Percentiles rank a stretch among this genome's conserved stretches.
phyloP scores from a whole-genome alignment of 2,113 vertebrate species.

The Lepisosteus osseus region DNA sequence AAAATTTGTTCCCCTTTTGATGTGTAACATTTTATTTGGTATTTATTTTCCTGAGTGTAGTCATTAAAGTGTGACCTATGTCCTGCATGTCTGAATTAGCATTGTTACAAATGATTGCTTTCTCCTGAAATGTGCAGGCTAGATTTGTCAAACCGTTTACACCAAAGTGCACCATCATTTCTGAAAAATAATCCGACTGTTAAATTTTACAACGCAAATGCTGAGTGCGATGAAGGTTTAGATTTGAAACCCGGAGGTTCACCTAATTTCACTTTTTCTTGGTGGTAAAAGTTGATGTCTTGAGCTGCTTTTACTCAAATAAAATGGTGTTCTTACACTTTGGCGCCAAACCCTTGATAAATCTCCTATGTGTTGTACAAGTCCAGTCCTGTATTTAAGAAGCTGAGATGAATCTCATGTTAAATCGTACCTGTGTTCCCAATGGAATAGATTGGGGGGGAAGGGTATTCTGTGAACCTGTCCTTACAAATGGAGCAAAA shows the following conservation, averaged over 20 bases:
- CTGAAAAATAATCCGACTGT: background rate
- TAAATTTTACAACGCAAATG: background rate
- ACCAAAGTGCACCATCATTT: background rate
- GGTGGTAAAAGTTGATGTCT: background rate
- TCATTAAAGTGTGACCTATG: background rate
- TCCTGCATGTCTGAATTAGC: background rate
- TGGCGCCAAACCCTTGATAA: background rate
- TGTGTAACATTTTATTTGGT: no score
- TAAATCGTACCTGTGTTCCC: background rate
- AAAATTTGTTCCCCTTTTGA: no score
- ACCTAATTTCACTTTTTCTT: background rate
- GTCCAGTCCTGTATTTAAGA: background rate
- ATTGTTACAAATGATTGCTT: background rate
- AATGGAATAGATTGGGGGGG: background rate
- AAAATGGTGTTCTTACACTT: background rate
- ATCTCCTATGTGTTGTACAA: background rate
- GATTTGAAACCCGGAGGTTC: background rate
- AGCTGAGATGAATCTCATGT: no score
- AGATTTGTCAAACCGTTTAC: slow-evolving; percentile 4
- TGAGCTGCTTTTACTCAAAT: background rate
- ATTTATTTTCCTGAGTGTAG: no score
- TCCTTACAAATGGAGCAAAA: background rate
- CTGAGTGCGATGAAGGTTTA: background rate
- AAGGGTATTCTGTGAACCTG: background rate
- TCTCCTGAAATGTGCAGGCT: slow-evolving; percentile 5